These are phyloP conservation scores for Panagrolaimus sp. DNA, from an alignment of 1,140 invertebrate species.

Conservation along the genomic window DNA sequence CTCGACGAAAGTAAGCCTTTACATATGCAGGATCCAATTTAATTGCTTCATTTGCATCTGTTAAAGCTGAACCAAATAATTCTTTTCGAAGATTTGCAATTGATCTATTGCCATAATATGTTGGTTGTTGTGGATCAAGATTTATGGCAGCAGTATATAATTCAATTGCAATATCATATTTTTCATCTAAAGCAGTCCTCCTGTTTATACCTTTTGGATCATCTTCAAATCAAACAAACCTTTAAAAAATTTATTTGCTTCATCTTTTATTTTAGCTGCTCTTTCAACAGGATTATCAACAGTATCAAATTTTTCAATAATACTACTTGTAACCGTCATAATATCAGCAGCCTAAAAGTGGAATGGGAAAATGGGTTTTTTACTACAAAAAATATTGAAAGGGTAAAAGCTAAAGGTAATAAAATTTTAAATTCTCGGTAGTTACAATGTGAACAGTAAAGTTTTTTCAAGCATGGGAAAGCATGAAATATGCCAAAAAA, in stretches of 20 bases:
- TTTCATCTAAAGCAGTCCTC: constrained; percentile 74
- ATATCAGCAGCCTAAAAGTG: too few relatives aligned
- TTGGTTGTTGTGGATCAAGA: constrained; percentile 71
- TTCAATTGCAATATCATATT: constrained; percentile 79
- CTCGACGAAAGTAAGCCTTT: constrained; percentile 73
- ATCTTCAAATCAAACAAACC: constrained; percentile 65
- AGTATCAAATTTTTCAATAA: neutral
- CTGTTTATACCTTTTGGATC: neutral
- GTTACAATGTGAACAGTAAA: too few relatives aligned
- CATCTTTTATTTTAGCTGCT: constrained; percentile 73
- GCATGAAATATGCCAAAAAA: too few relatives aligned
- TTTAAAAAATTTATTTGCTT: constrained; percentile 79
- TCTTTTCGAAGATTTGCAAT: constrained; percentile 74
- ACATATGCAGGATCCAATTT: constrained; percentile 29
- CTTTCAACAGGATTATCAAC: constrained; percentile 44
- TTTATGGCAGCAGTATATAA: constrained; percentile 86
- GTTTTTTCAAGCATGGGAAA: too few relatives aligned
- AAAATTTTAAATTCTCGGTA: too few relatives aligned
- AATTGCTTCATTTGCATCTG: constrained; percentile 79
- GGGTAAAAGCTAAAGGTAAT: too few relatives aligned
- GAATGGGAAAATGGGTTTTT: too few relatives aligned
- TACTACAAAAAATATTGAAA: too few relatives aligned
- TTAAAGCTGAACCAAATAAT: constrained; percentile 65
- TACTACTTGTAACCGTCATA: too few relatives aligned
- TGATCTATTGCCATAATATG: constrained; percentile 81